Conservation (phyloP, 1,140 invertebrate genomes). For the Triops longicaudatus region DNA sequence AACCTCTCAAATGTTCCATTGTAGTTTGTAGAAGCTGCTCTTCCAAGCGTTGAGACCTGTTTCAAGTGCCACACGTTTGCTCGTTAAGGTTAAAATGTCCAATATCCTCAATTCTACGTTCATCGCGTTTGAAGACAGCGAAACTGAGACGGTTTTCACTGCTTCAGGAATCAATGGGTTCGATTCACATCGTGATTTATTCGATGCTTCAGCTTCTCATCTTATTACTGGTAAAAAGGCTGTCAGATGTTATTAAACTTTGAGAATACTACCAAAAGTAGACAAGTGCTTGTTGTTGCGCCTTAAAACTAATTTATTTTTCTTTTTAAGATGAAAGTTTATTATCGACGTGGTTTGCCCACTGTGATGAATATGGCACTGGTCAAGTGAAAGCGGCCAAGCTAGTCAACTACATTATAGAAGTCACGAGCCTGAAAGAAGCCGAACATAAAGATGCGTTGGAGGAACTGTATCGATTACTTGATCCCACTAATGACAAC, state of each 20-base stretch:
- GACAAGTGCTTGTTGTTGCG: neutral
- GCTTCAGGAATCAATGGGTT: neutral
- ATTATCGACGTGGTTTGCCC: neutral
- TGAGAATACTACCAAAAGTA: too few species aligned
- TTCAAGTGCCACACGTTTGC: too few species aligned
- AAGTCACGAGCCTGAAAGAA: neutral
- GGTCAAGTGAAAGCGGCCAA: neutral
- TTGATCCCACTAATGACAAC: slow-evolving; percentile 2
- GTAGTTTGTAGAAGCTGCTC: too few species aligned
- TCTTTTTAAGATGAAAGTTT: neutral
- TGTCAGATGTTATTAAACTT: too few species aligned
- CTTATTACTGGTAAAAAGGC: neutral
- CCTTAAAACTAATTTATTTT: neutral
- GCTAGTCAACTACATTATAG: slow-evolving; percentile 4
- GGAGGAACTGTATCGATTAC: neutral
- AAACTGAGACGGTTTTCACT: neutral
- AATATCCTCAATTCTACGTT: neutral
- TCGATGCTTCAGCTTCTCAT: neutral
- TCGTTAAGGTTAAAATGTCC: neutral
- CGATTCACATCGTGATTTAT: neutral
- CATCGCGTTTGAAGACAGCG: neutral
- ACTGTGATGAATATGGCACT: neutral
- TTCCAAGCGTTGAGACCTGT: too few species aligned
- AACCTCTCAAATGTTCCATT: too few species aligned
- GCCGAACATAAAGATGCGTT: neutral